Evolutionary conservation across 1,140 invertebrate species (phyloP).

Genomic region (Drosophila neocordata): DNA sequence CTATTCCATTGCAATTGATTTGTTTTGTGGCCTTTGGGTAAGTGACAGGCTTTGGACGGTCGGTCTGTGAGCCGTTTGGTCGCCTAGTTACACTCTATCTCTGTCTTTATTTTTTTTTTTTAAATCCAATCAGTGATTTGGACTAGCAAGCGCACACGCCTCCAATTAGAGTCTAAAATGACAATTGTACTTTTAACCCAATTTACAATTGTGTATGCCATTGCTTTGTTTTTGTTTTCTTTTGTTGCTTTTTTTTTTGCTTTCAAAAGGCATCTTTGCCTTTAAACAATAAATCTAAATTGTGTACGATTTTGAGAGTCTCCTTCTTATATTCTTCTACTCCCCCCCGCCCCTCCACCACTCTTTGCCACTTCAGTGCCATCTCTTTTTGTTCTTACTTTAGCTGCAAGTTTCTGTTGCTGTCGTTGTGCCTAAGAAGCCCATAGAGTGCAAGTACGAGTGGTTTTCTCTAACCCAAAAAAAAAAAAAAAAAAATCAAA

Average conservation of each 20-base stretch:
- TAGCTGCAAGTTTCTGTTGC: neutral
- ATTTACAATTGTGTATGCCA: constrained; percentile 49
- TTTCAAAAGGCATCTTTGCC: constrained; percentile 29
- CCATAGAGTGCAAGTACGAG: neutral
- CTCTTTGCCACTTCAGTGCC: too few relatives aligned
- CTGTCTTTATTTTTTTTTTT: neutral
- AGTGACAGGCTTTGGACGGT: constrained; percentile 61
- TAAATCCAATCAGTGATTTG: constrained; percentile 67
- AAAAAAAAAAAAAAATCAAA: too few relatives aligned
- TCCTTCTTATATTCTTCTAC: neutral
- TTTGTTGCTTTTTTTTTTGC: constrained; percentile 9
- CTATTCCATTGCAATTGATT: constrained; percentile 62
- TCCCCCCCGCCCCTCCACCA: neutral
- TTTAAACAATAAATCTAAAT: constrained; percentile 78
- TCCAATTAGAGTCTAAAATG: constrained; percentile 78
- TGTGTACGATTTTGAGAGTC: constrained; percentile 49
- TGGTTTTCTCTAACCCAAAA: neutral
- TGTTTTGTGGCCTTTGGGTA: constrained; percentile 71
- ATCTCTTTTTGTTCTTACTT: neutral
- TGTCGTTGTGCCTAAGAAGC: neutral
- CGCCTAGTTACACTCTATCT: neutral
- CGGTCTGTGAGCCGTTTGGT: neutral
- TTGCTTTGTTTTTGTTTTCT: constrained; percentile 34
- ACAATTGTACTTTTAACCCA: constrained; percentile 81
- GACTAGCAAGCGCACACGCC: constrained; percentile 68